These are phyloP conservation scores for Nebria ingens DNA, from an alignment of 1,140 invertebrate genomes.

Conservation along the genomic window DNA sequence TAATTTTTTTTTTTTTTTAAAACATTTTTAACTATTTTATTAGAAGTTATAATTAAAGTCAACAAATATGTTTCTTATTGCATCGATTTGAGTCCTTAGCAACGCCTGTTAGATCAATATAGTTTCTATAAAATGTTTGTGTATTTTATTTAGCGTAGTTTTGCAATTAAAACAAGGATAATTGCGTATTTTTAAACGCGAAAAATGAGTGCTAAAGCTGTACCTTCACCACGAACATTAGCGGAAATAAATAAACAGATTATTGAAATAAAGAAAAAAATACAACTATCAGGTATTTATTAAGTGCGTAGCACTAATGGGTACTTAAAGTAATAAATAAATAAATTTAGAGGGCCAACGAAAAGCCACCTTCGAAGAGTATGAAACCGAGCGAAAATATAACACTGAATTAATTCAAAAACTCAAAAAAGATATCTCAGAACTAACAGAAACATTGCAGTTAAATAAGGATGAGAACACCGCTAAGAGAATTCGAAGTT, in stretches of 20 bases:
- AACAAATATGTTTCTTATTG: no score
- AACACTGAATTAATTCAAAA: constrained; percentile 56
- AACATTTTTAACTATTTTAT: no score
- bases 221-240: not conserved
- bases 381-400: constrained; percentile 57
- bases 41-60: no score
- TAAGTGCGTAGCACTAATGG: no score
- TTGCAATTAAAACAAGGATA: no score
- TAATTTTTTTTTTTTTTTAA: no score
- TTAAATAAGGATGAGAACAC: constrained; percentile 43
- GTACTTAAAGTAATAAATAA: no score
- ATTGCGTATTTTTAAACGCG: no score
- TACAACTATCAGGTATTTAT: constrained; percentile 59
- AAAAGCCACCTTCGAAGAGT: constrained; percentile 69
- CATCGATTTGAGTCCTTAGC: no score
- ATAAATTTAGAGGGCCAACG: constrained; percentile 55
- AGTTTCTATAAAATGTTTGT: no score
- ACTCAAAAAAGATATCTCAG: constrained; percentile 62
- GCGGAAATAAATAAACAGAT: constrained; percentile 60
- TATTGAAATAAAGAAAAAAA: constrained; percentile 69
- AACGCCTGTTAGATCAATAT: no score
- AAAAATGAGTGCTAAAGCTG: not conserved
- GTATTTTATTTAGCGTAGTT: no score
- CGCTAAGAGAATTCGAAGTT: constrained; percentile 18
- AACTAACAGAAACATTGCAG: constrained; percentile 46